Evolutionary conservation across 1,140 invertebrate genomes (phyloP), one percentile per base, ranked within the genome.

Genomic region (Drosophila lacertosa): DNA sequence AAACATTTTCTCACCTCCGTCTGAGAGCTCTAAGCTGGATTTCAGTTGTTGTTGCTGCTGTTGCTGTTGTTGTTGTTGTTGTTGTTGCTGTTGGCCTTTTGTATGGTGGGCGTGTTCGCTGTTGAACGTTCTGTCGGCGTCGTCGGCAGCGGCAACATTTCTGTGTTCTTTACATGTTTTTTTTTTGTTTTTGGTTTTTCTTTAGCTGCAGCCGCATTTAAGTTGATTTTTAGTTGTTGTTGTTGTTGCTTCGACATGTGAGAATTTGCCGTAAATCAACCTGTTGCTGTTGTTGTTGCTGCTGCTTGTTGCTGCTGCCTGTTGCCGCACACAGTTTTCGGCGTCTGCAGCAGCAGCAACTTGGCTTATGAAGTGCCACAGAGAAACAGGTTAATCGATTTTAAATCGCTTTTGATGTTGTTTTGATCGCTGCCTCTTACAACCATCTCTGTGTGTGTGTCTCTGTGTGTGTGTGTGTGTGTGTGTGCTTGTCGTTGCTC

Each of bases 371-470:
- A 88, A 80, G 67, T 77, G 82, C 77, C 82, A 78, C 48, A 53
- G 72, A 79, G 82, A 88, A 88, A 88, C 82, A 88, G 81, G 86
- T 89, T 89, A 89, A 89, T 89, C 86, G 86, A 89, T 89, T 89
- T 89, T 89, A 89, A 89, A 89, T 89, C 88, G 86, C 67, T 89
- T 82, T 89, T 86, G 78, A 88, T 88, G 82, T 88, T 89, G 55
- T 88, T 89, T 88, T 88, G 82, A 88, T 88, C 82, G 74, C 74
- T 75, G 35, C 59, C 47, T 20, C 16, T 10, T 47, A 15, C 40
- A 15, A 33, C n/a, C n/a, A n/a, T n/a, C n/a, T n/a, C n/a, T n/a
- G 20, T 22, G 24, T 45, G 5, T 50, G 11, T 22, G 15, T 22
- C 26, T 55, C 16, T 40, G 35, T 63, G 15, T 58, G 9, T 11